Base-by-base conservation (phyloP, 2,113 vertebrate species). In the Peromyscus leucopus region DNA sequence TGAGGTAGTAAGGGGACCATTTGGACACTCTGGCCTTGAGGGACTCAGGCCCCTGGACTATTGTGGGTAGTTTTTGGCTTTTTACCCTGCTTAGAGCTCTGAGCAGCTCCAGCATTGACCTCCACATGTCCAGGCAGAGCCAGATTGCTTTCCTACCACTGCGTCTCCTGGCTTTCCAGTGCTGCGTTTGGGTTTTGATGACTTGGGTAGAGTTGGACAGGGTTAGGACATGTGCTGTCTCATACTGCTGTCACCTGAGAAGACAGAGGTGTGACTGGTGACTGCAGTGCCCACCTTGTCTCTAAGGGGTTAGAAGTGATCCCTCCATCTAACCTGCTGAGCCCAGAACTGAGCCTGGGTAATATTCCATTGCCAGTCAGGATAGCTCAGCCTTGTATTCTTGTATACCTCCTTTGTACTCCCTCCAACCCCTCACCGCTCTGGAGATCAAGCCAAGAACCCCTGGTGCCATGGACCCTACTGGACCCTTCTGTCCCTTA, bases 291-390 rank as follows among this genome's bases (percentile, higher is more conserved):
- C 24, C 46, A 67, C 4, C 46, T 26, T 6, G 72, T 55, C 83
- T 87, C 19, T 19, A 3, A 33, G 46, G 59, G 42, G 51, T 33
- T 48, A 67, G 46, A 57, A 51, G 16, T 13, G 42, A 16, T 13
- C 24, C 6, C 36, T n/a, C 39, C 61, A 55, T 17, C 33, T 72
- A n/a, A 6, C 55, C 82, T 55, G 71, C 16, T 2, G 19, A 39
- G 71, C 33, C 31, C 22, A 51, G 46, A 79, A 55, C 17, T 24
- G 28, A 36, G 65, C 65, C n/a, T 10, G 51, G 16, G 75, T n/a
- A 36, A 8, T 36, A 3, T 6, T 61, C 13, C 0, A 0, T 15
- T 19, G 42, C 10, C 9, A 13, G 21, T 24, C 16, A 59, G 28
- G 46, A 1, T 5, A 9, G 67, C 10, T 33, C 59, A 83, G 84